Evolutionary conservation across 2,113 vertebrate species (phyloP), one percentile per base, ranked within the genome.

Genomic region (Onychorhynchus coronatus): DNA sequence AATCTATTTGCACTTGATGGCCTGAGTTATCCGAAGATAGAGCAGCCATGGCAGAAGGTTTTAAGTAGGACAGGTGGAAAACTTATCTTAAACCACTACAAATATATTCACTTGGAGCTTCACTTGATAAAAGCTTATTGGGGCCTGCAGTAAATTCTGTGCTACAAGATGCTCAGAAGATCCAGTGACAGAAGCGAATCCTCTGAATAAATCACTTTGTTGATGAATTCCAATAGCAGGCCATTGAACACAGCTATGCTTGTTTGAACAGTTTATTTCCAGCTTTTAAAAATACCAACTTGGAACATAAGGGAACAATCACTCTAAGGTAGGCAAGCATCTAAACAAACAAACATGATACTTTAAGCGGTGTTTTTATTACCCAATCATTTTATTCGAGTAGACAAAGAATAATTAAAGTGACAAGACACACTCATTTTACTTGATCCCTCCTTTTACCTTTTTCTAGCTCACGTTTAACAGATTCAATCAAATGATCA

Each of bases 281-380:
- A 89, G 7, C 12, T 92, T 92, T 82, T 49, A 50, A 70, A 93
- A 31, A 65, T 14, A 56, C 11, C 25, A 82, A 28, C 39, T 91
- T 19, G 21, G 66, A 95, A 83, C 23, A 44, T 14, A 70, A 58
- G 35, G 46, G 31, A 92, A 68, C 8, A 28, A 63, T 61, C 53
- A 72, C 37, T 76, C 7, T 12, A 67, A 93, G 24, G 33, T 33
- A 56, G n/a, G 61, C 9, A 93, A 63, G 31, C 22, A 87, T 28
- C 39, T 42, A 25, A 72, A 77, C 31, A 39, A 61, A 13, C 49
- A 89, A 24, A 92, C 72, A 50, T 7, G 63, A 72, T 28, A 37
- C 14, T 89, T 88, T 94, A 88, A 88, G 31, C 31, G 50, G 21
- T 78, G 61, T 50, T 95, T 96, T 84, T 89, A 91, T 71, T 88